A percentile compares a stretch with the other conserved stretches of the same genome.
phyloP scores from a whole-genome alignment of 1,140 invertebrate genomes.

The Oryctes rhinoceros region DNA sequence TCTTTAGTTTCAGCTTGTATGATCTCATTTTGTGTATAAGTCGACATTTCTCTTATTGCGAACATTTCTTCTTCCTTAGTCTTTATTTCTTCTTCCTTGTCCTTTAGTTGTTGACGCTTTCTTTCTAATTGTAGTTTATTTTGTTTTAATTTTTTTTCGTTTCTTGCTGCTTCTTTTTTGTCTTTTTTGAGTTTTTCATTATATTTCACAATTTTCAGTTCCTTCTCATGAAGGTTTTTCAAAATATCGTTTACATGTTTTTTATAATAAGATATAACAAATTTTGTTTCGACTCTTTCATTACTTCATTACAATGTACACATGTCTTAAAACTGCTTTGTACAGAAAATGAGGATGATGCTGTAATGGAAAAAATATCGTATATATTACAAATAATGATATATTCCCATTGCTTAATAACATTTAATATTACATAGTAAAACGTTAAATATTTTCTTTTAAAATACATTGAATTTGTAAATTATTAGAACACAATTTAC shows the following conservation, averaged over 20 bases:
- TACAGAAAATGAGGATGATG: slow-evolving; percentile 3
- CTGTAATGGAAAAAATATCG: slow-evolving; percentile 24
- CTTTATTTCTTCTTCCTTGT: slow-evolving; percentile 18
- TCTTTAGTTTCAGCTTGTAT: not conserved
- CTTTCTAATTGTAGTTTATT: slow-evolving; percentile 3
- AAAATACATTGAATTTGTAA: slow-evolving; percentile 28
- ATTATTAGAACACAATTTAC: slow-evolving; percentile 9
- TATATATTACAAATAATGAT: slow-evolving; percentile 17
- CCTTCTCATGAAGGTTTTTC: not conserved
- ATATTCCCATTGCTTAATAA: too few species aligned
- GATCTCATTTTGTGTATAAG: slow-evolving; percentile 10
- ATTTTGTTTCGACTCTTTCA: not conserved
- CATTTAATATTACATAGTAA: slow-evolving; percentile 18
- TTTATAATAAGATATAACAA: slow-evolving; percentile 7
- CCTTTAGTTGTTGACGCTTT: not conserved
- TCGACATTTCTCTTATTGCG: not conserved
- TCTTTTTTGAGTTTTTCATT: slow-evolving; percentile 8
- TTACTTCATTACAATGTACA: slow-evolving; percentile 18
- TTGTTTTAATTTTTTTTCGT: not conserved
- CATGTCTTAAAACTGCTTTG: slow-evolving; percentile 12
- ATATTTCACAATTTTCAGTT: not conserved
- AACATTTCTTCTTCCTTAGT: not conserved
- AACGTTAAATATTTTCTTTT: slow-evolving; percentile 10
- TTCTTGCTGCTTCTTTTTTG: not conserved
- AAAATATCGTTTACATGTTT: slow-evolving; percentile 1